These are phyloP conservation scores for Sipha flava DNA, from an alignment of 1,140 invertebrate genomes.

Conservation along the genomic window DNA sequence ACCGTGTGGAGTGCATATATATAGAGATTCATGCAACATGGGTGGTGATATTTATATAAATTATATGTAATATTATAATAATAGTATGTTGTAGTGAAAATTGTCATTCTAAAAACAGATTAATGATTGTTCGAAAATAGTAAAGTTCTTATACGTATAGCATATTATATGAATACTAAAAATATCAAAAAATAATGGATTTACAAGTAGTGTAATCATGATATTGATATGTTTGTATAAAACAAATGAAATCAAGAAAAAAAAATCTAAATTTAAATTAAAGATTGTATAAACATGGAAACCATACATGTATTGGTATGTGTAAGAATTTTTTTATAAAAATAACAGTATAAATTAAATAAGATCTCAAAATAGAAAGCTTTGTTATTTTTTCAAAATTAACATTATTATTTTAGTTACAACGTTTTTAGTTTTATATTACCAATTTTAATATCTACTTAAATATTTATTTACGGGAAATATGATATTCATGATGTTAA, in stretches of 20 bases:
- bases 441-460: no score
- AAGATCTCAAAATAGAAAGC: background rate
- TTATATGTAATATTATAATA: slow-evolving; percentile 17
- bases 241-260: slow-evolving; percentile 9
- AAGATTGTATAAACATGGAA: background rate
- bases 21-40: slow-evolving; percentile 22
- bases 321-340: background rate
- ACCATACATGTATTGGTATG: background rate
- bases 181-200: background rate
- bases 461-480: background rate
- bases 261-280: slow-evolving; percentile 19
- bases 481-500: background rate
- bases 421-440: background rate
- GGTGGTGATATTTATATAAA: slow-evolving; percentile 29
- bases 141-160: background rate
- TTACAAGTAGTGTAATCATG: background rate
- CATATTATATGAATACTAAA: background rate
- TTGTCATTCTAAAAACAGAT: background rate
- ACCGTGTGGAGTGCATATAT: slow-evolving; percentile 13
- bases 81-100: background rate
- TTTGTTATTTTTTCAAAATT: background rate
- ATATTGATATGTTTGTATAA: background rate
- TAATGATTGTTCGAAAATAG: background rate
- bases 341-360: background rate
- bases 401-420: background rate